These are phyloP conservation scores for Embiotoca jacksoni DNA, from an alignment of 2,113 vertebrate genomes.

Conservation along the genomic window DNA sequence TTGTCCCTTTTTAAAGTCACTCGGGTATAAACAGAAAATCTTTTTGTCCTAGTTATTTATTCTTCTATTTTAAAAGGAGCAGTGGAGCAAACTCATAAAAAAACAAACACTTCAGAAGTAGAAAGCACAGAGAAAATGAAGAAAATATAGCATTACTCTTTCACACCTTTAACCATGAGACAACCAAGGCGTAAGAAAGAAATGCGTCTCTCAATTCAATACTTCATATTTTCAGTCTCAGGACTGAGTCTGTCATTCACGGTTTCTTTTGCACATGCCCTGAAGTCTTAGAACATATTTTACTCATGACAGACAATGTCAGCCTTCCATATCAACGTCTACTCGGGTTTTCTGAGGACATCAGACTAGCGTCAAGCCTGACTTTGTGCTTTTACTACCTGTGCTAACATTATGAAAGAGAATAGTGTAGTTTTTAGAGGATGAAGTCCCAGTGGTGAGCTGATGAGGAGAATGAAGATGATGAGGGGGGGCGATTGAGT, in stretches of 20 bases:
- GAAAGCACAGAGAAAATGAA: neutral
- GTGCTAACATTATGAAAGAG: neutral
- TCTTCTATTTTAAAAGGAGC: constrained; percentile 12
- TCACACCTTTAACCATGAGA: neutral
- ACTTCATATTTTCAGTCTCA: neutral
- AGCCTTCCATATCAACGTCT: neutral
- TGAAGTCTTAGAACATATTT: constrained; percentile 14
- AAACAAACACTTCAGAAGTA: neutral
- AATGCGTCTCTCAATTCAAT: neutral
- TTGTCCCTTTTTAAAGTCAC: constrained; percentile 47
- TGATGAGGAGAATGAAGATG: neutral
- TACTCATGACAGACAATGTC: neutral
- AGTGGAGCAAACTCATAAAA: neutral
- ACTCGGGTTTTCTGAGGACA: neutral
- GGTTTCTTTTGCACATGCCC: constrained; percentile 6
- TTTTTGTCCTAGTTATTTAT: constrained; percentile 33
- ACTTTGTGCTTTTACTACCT: neutral
- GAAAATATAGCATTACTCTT: neutral
- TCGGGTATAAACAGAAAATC: constrained; percentile 36
- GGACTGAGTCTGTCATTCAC: neutral
- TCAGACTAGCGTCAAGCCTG: neutral
- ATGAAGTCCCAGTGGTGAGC: neutral
- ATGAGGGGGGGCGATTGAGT: neutral
- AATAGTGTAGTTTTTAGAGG: neutral
- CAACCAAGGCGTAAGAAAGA: constrained; percentile 6